These are phyloP conservation scores for Ips typographus DNA, from an alignment of 1,140 invertebrate species.

Conservation along the genomic window DNA sequence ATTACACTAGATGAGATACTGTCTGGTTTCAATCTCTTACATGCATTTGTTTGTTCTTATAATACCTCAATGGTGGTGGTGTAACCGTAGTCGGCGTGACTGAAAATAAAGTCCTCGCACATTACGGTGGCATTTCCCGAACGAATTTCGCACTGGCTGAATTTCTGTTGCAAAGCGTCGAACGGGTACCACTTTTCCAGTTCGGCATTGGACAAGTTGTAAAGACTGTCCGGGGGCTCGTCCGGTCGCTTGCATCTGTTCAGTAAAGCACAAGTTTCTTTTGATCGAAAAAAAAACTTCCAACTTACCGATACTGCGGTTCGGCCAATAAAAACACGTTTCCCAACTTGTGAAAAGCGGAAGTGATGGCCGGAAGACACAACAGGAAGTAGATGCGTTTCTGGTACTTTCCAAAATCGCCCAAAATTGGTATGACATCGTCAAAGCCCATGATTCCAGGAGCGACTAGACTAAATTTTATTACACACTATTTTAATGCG, in stretches of 20 bases:
- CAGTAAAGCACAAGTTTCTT: constrained; percentile 25
- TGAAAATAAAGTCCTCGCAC: constrained; percentile 63
- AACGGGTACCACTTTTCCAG: constrained; percentile 60
- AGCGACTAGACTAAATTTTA: no score
- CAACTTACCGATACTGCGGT: constrained; percentile 58
- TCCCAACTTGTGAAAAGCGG: constrained; percentile 74
- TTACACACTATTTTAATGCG: no score
- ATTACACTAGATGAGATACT: no score
- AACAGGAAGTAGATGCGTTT: constrained; percentile 68
- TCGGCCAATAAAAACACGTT: constrained; percentile 71
- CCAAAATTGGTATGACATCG: constrained; percentile 66
- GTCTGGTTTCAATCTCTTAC: no score
- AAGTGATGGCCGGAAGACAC: constrained; percentile 70
- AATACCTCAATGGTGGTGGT: constrained; percentile 67
- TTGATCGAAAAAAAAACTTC: neutral
- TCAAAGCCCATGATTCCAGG: constrained; percentile 67
- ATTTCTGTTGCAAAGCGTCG: constrained; percentile 52
- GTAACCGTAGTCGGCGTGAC: constrained; percentile 59
- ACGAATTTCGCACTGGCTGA: constrained; percentile 56
- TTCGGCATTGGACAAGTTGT: constrained; percentile 50
- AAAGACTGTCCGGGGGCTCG: constrained; percentile 58
- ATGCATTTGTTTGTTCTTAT: neutral
- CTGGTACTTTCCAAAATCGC: constrained; percentile 71
- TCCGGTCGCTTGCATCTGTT: constrained; percentile 61
- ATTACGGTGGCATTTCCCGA: constrained; percentile 36